Percentiles rank a stretch among this genome's conserved stretches.
Evolutionary conservation across 1,140 invertebrate species (phyloP).

Genomic region (Brachionus angularis): DNA sequence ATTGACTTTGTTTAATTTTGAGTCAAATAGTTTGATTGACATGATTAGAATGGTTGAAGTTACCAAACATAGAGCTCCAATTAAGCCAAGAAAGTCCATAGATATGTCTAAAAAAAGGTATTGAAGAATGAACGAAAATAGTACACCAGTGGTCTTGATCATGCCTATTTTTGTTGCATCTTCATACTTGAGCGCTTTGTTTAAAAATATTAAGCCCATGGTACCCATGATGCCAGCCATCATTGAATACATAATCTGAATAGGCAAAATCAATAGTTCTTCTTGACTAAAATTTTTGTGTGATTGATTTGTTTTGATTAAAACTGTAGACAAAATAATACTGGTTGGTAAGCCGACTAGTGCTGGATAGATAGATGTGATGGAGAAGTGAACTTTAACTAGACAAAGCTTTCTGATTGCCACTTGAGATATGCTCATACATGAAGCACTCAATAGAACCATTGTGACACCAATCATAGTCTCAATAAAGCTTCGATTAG

Average conservation of each 20-base stretch:
- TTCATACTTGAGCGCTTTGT: constrained; percentile 25
- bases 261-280: not conserved
- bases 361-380: constrained; percentile 36
- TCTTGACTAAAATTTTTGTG: not conserved
- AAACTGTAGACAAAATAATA: not conserved
- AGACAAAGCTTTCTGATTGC: constrained; percentile 18
- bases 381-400: constrained; percentile 22
- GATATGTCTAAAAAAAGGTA: constrained; percentile 34
- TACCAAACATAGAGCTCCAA: constrained; percentile 27
- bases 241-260: constrained; percentile 10
- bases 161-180: constrained; percentile 42
- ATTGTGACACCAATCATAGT: constrained; percentile 30
- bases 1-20: constrained; percentile 13
- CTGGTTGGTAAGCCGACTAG: constrained; percentile 3
- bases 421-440: constrained; percentile 31
- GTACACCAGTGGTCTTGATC: constrained; percentile 32
- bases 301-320: not conserved
- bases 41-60: constrained; percentile 17
- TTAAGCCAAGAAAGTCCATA: constrained; percentile 1
- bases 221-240: constrained; percentile 21
- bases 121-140: constrained; percentile 35
- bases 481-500: constrained; percentile 22
- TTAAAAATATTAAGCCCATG: constrained; percentile 21
- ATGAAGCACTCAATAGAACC: constrained; percentile 8
- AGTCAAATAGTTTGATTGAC: constrained; percentile 27